Evolutionary conservation across 1,140 invertebrate genomes (phyloP).

Genomic region (Zaprionus capensis): DNA sequence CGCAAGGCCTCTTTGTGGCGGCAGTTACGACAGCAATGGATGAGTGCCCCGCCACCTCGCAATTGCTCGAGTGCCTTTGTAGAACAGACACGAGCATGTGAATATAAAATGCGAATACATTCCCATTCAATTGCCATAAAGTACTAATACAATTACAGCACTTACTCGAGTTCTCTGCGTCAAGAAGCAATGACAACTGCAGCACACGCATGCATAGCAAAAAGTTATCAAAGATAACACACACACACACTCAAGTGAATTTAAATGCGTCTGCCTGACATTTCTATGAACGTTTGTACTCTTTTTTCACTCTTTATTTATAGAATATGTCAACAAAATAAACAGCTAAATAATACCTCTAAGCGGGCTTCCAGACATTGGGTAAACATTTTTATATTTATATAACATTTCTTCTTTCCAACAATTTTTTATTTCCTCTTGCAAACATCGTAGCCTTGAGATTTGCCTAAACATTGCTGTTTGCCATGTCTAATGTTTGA

Average conservation of each 20-base stretch:
- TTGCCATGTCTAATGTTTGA: not conserved
- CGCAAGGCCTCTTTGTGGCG: slow-evolving; percentile 37
- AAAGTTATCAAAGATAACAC: not conserved
- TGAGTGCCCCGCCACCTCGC: not conserved
- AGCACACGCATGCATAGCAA: not conserved
- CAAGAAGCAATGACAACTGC: slow-evolving; percentile 19
- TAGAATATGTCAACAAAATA: not conserved
- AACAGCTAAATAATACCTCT: not conserved
- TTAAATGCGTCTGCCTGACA: too few relatives aligned
- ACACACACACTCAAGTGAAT: too few relatives aligned
- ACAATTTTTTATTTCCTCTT: not conserved
- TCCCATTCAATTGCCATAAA: slow-evolving; percentile 16
- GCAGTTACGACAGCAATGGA: slow-evolving; percentile 2
- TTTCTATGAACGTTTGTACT: not conserved
- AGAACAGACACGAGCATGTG: not conserved
- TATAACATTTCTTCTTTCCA: not conserved
- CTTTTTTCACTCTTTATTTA: not conserved
- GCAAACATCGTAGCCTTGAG: not conserved
- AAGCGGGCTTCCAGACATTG: not conserved
- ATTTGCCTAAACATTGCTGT: not conserved
- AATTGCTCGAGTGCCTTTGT: slow-evolving; percentile 10
- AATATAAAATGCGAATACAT: not conserved
- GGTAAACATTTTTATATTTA: not conserved
- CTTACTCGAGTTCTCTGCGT: slow-evolving; percentile 5
- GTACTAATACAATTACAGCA: not conserved